Evolutionary conservation across 2,888 invertebrate genomes (phyloP).

Genomic region (Mongoloraphidia duomilia): DNA sequence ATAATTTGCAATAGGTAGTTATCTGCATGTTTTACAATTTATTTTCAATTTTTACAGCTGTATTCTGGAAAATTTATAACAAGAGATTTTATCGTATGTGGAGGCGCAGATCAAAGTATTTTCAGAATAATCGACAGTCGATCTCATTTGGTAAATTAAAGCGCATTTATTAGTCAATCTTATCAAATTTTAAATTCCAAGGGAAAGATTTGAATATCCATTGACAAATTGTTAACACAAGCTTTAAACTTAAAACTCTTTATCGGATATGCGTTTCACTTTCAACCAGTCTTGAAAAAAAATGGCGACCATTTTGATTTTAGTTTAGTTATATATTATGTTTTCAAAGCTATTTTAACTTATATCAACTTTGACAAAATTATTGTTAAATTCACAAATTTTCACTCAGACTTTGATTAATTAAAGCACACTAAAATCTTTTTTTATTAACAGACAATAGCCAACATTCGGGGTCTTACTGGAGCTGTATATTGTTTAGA

Average conservation of each 20-base stretch:
- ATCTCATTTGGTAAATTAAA: slow-evolving; percentile 36
- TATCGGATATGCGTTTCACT: slow-evolving; percentile 15
- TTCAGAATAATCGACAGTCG: slow-evolving; percentile 45
- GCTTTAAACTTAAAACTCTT: slow-evolving; percentile 16
- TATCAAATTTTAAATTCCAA: slow-evolving; percentile 4
- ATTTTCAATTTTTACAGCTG: slow-evolving; percentile 32
- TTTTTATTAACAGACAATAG: slow-evolving; percentile 34
- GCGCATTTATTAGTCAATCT: neutral
- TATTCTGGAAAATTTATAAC: slow-evolving; percentile 46
- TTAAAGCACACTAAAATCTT: too few relatives aligned
- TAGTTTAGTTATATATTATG: too few relatives aligned
- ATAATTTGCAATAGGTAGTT: too few relatives aligned
- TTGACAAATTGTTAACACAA: slow-evolving; percentile 4
- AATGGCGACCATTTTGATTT: too few relatives aligned
- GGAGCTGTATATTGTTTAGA: slow-evolving; percentile 42
- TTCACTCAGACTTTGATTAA: too few relatives aligned
- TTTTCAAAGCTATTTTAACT: too few relatives aligned
- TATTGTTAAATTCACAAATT: too few relatives aligned
- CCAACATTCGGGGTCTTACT: slow-evolving; percentile 36
- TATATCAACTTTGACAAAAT: too few relatives aligned
- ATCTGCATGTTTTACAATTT: neutral
- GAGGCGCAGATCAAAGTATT: slow-evolving; percentile 44
- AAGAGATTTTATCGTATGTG: slow-evolving; percentile 41
- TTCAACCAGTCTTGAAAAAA: neutral
- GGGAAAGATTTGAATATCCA: slow-evolving; percentile 11